phyloP scores from a whole-genome alignment of 2,888 invertebrate genomes.

The Papilio elwesi region DNA sequence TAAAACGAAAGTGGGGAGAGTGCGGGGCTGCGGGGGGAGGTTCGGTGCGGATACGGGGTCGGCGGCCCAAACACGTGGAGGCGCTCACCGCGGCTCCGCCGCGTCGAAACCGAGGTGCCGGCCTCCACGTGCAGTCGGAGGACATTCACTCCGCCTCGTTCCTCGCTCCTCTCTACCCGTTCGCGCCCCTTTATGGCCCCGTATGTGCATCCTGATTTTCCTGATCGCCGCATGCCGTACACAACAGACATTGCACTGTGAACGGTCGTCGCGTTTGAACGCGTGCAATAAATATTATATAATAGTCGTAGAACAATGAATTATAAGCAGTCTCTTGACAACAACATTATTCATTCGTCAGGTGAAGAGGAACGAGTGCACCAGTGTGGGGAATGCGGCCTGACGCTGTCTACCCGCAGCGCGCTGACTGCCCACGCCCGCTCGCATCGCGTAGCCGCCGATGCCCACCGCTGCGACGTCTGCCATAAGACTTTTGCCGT shows the following conservation, averaged over 20 bases:
- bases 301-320: slow-evolving; percentile 52
- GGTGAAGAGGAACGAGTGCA: slow-evolving; percentile 81
- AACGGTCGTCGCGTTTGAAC: slow-evolving; percentile 65
- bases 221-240: slow-evolving; percentile 76
- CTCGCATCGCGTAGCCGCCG: slow-evolving; percentile 77
- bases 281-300: slow-evolving; percentile 47
- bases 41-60: slow-evolving; percentile 66
- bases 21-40: slow-evolving; percentile 55
- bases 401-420: slow-evolving; percentile 90
- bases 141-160: slow-evolving; percentile 66
- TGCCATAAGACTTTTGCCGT: slow-evolving; percentile 96
- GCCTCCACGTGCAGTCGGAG: slow-evolving; percentile 77
- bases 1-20: slow-evolving; percentile 57
- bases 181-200: slow-evolving; percentile 61
- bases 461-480: slow-evolving; percentile 94
- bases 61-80: slow-evolving; percentile 80
- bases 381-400: slow-evolving; percentile 88
- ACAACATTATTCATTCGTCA: slow-evolving; percentile 68
- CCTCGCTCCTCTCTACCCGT: slow-evolving; percentile 52
- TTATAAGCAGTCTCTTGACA: slow-evolving; percentile 56
- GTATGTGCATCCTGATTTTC: slow-evolving; percentile 80
- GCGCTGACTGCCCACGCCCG: slow-evolving; percentile 89
- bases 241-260: slow-evolving; percentile 76
- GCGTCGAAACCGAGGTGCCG: slow-evolving; percentile 73
- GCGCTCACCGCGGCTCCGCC: slow-evolving; percentile 73